Conservation (phyloP, 2,113 vertebrate genomes). For the Genyomyrus donnyi region DNA sequence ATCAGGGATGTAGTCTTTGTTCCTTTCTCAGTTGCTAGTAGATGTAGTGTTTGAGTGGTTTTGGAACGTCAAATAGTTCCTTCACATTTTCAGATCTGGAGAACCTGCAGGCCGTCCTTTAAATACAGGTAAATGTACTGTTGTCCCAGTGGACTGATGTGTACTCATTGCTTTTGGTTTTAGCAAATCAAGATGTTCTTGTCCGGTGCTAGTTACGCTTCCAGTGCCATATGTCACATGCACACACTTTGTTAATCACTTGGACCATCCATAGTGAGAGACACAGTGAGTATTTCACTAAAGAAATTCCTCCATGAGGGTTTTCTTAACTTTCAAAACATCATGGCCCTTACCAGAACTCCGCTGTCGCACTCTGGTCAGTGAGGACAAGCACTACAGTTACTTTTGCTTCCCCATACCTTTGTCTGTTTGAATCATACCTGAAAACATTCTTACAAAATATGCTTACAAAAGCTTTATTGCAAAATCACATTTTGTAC, state of each 20-base stretch:
- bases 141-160: neutral
- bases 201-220: neutral
- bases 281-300: neutral
- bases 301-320: neutral
- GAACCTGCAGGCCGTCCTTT: neutral
- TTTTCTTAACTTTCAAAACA: neutral
- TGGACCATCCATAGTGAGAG: neutral
- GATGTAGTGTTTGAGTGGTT: neutral
- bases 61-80: neutral
- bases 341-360: neutral
- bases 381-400: neutral
- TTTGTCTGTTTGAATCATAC: neutral
- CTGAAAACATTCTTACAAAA: neutral
- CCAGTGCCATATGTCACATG: neutral
- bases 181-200: neutral
- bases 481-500: constrained; percentile 50
- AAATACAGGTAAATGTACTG: neutral
- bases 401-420: neutral
- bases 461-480: constrained; percentile 12
- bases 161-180: neutral
- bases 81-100: neutral
- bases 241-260: neutral
- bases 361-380: neutral
- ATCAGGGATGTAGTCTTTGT: neutral
- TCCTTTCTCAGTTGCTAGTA: neutral